phyloP scores from a whole-genome alignment of 2,113 vertebrate genomes.

The Cepphus grylle region DNA sequence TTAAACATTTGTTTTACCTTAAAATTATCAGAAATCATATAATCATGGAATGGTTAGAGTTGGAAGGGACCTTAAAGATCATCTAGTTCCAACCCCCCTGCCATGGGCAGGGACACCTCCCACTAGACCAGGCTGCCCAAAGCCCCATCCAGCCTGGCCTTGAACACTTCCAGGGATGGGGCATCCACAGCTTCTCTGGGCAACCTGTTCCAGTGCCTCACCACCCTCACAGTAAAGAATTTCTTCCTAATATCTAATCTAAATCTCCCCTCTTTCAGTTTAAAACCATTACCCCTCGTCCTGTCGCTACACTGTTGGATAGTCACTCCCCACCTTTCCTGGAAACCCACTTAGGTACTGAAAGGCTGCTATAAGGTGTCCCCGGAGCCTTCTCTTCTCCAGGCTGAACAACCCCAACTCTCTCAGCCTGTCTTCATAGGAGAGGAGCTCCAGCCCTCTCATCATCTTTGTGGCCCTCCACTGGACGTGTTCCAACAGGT shows the following conservation, averaged over 20 bases:
- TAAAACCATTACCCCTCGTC: not conserved
- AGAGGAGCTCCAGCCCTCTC: not conserved
- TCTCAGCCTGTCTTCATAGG: not conserved
- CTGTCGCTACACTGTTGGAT: not conserved
- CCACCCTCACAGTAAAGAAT: not conserved
- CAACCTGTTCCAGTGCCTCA: not conserved
- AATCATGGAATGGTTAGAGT: not conserved
- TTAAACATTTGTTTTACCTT: not conserved
- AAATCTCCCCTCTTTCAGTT: not conserved
- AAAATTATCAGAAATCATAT: not conserved
- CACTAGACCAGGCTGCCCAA: not conserved
- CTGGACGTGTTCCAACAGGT: not conserved
- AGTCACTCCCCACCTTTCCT: not conserved
- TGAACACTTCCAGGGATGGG: not conserved
- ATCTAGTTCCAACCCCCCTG: not conserved
- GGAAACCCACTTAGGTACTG: not conserved
- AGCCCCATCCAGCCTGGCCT: not conserved
- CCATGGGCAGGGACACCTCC: not conserved
- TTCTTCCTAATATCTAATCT: not conserved
- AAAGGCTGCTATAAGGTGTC: not conserved
- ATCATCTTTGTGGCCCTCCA: not conserved
- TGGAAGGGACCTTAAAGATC: not conserved
- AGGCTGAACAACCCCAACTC: not conserved
- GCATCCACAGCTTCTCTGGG: not conserved
- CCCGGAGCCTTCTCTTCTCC: not conserved